Evolutionary conservation across 2,797 vertebrate species (phyloP), one percentile per base, ranked within the genome.

Genomic region (Ara ararauna): DNA sequence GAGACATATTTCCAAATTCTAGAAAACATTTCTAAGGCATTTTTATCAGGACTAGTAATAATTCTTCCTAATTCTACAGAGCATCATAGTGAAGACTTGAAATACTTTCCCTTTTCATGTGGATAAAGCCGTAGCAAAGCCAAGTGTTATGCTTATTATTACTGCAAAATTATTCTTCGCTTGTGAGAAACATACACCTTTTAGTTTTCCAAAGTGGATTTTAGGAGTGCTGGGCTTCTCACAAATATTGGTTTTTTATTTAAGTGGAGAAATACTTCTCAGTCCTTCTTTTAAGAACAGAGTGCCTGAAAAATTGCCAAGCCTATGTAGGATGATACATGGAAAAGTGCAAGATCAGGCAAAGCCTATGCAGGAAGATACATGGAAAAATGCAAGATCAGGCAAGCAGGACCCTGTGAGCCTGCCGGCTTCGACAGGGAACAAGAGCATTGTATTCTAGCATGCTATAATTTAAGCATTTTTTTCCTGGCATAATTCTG

Each of bases 281-380:
- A 0, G 26, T 45, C 48, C 26, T 80, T 78, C 53, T 65, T 94
- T 93, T 78, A 66, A 81, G 79, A 82, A 61, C 12, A 58, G 47
- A 76, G 56, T 74, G 20, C 40, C 67, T 76, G 51, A 74, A 93
- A 91, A 95, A 77, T 42, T 68, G 42, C 61, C 79, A 47, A 91
- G 53, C 15, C 26, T 50, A 2, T 82, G 8, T 13, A 71, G 56
- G 36, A 85, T 89, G 30, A 67, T 51, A 67, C 16, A 47, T 29
- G 23, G 58, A 19, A 89, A 91, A 94, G 81, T 77, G 56, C 71
- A 95, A 85, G 45, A 47, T 47, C 45, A 47, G 45, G 45, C 45
- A 47, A 47, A 91, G 53, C 19, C 26, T 50, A 2, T 82, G 8
- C 8, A 26, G 13, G 42, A 85, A 89, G n/a, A 67, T 51, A 67